These are phyloP conservation scores for Rhinichthys klamathensis DNA, from an alignment of 2,113 vertebrate genomes.

Conservation along the genomic window DNA sequence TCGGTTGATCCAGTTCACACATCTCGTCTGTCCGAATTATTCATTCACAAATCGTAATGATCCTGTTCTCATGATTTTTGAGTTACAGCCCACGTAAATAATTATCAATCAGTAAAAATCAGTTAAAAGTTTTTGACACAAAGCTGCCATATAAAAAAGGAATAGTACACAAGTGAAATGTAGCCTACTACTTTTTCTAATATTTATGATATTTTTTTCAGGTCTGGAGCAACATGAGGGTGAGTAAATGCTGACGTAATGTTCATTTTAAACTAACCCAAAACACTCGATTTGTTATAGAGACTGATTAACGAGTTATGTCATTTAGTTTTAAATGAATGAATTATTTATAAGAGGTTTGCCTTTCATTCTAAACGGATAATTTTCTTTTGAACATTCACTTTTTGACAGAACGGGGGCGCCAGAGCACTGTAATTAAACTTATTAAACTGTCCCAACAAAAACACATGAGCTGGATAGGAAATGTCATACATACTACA, in stretches of 20 bases:
- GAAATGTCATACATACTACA: not conserved
- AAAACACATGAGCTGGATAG: not conserved
- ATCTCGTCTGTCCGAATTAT: not conserved
- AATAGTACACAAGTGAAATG: not conserved
- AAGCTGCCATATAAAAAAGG: not conserved
- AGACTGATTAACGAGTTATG: not conserved
- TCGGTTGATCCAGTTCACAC: not conserved
- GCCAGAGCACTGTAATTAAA: constrained; percentile 4
- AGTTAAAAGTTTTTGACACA: not conserved
- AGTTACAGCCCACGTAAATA: not conserved
- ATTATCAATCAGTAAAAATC: not conserved
- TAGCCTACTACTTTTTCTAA: not conserved
- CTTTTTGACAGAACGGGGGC: not conserved
- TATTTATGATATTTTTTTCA: not conserved
- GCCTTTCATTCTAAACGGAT: not conserved
- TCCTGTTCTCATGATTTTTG: not conserved
- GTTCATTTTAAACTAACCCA: not conserved
- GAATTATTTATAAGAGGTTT: not conserved
- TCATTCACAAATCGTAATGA: not conserved
- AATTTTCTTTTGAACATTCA: not conserved
- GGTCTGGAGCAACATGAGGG: not conserved
- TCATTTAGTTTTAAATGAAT: not conserved
- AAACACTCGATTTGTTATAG: not conserved
- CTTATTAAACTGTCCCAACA: not conserved
- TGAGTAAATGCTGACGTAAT: not conserved